Percentiles rank a stretch among this genome's conserved stretches.
Evolutionary conservation across 2,797 vertebrate species (phyloP).

Genomic region (Smutsia temminckii): DNA sequence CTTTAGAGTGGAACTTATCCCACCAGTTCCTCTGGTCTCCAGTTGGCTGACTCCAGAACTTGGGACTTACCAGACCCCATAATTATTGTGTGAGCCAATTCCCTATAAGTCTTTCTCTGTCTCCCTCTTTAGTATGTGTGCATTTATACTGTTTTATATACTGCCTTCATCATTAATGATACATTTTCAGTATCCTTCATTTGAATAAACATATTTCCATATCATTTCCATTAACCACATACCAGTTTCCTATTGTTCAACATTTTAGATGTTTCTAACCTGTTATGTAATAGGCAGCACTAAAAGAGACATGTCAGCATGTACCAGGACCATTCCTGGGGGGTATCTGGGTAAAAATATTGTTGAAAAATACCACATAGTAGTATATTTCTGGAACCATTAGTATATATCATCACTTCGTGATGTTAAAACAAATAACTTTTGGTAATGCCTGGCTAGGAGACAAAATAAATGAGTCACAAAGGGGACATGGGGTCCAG

Average conservation of each 20-base stretch:
- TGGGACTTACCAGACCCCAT: neutral
- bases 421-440: neutral
- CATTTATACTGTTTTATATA: neutral
- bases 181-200: neutral
- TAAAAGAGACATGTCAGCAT: neutral
- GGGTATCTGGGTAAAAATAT: neutral
- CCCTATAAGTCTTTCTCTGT: neutral
- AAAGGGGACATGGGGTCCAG: neutral
- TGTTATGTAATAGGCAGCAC: neutral
- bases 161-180: neutral
- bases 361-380: neutral
- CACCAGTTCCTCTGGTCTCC: neutral
- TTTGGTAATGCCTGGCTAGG: neutral
- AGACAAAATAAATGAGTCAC: neutral
- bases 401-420: neutral
- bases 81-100: neutral
- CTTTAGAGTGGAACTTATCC: neutral
- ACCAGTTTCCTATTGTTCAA: neutral
- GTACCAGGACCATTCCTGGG: neutral
- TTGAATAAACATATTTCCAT: neutral
- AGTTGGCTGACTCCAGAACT: neutral
- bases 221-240: neutral
- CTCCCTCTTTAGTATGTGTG: neutral
- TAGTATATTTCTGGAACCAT: neutral
- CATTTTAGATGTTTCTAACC: neutral